Evolutionary conservation across 2,113 vertebrate species (phyloP).

Genomic region (Mastomys natalensis): DNA sequence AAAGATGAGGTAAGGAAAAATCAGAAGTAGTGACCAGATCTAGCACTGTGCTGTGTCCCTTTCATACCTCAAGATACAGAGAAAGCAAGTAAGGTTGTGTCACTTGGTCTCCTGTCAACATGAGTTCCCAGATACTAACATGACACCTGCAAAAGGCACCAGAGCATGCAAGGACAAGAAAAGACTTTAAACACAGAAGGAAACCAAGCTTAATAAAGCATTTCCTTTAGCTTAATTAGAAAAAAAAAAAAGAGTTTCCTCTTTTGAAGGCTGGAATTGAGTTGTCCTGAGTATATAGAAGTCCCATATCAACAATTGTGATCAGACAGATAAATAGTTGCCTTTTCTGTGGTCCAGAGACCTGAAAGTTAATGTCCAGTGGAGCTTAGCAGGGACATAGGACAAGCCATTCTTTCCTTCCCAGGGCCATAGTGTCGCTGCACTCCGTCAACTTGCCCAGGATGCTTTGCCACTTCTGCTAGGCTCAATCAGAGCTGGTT

Average conservation of each 20-base stretch:
- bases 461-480: background rate
- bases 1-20: background rate
- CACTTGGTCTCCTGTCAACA: background rate
- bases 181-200: background rate
- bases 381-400: background rate
- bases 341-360: background rate
- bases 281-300: background rate
- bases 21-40: background rate
- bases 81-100: background rate
- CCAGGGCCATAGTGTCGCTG: accelerated
- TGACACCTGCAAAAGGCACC: background rate
- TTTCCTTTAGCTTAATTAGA: background rate
- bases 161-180: background rate
- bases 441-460: background rate
- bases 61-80: background rate
- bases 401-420: background rate
- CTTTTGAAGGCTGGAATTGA: background rate
- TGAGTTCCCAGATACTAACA: background rate
- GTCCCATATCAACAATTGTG: background rate
- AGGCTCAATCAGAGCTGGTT: background rate
- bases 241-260: background rate
- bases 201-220: background rate
- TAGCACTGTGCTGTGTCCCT: background rate
- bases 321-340: background rate
- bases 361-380: background rate